Conservation (phyloP, 2,888 invertebrate species). For the Heliconius aoede region DNA sequence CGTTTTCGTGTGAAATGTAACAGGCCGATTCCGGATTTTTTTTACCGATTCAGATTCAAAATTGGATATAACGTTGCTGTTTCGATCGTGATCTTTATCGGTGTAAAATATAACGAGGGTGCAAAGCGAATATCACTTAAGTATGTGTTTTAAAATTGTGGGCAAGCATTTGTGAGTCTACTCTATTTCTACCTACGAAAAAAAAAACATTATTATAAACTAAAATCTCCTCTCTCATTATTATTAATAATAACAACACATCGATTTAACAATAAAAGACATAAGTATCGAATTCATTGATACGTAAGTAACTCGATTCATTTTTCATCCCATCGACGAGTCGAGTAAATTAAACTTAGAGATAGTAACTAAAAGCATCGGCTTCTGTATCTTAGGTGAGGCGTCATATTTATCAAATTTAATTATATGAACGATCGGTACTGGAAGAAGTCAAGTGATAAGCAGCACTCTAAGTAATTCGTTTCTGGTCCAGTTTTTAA, state of each 20-base stretch:
- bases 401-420: conserved; percentile 78
- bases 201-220: neutral
- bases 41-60: conserved; percentile 46
- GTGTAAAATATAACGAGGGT: conserved; percentile 43
- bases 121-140: conserved; percentile 19
- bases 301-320: conserved; percentile 46
- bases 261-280: conserved; percentile 32
- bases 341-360: conserved; percentile 67
- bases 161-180: neutral
- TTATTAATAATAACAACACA: neutral
- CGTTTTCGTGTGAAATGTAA: conserved; percentile 49
- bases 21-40: conserved; percentile 48
- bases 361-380: conserved; percentile 77
- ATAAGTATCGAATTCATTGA: conserved; percentile 32
- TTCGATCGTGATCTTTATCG: conserved; percentile 48
- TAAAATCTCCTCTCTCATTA: neutral
- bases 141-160: conserved; percentile 21
- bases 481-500: conserved; percentile 42
- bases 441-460: conserved; percentile 65
- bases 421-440: conserved; percentile 77
- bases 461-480: conserved; percentile 51
- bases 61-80: conserved; percentile 46
- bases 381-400: conserved; percentile 73
- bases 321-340: conserved; percentile 64
- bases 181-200: neutral